Evolutionary conservation across 2,113 vertebrate species (phyloP), one percentile per base, ranked within the genome.

Genomic region (Chaetorhynchus papuensis): DNA sequence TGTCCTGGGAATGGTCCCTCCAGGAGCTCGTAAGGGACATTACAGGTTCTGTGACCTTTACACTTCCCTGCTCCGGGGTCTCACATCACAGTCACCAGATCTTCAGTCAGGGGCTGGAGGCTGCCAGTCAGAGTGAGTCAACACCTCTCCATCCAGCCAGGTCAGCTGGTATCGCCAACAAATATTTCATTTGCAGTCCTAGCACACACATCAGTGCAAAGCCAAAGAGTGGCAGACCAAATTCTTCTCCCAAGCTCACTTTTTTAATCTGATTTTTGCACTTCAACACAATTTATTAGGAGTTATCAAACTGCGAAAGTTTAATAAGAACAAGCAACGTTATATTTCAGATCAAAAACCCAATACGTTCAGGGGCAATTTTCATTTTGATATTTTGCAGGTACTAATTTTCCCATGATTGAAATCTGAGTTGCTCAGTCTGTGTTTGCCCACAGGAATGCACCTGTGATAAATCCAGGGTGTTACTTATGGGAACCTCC

Each of bases 241-340:
- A 53, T 8, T 42, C 13, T 28, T 45, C 16, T 50, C 28, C 42
- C 5, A 52, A 7, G 45, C 31, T 77, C 30, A 30, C 22, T 18
- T 66, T 42, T 80, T 57, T 15, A 1, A 8, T 15, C 33, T 53
- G 42, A 45, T 10, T 79, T 82, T 63, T 44, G 7, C 16, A 12
- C 37, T 22, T 37, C 11, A 77, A 45, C 17, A 17, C 9, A 33
- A 33, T 44, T 60, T 60, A 11, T 65, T 49, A n/a, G 26, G 7
- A 42, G 20, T 21, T 78, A 65, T 9, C 21, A 23, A 28, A 22
- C 5, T 4, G 3, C 3, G 23, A 21, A 45, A 17, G 6, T 50
- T 45, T 91, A 49, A 26, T 31, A 76, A 35, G 37, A 65, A 61
- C 9, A 3, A 33, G 41, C 0, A 1, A 49, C 0, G 1, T 3